phyloP scores from a whole-genome alignment of 2,888 invertebrate species.

The Lithosia quadra region DNA sequence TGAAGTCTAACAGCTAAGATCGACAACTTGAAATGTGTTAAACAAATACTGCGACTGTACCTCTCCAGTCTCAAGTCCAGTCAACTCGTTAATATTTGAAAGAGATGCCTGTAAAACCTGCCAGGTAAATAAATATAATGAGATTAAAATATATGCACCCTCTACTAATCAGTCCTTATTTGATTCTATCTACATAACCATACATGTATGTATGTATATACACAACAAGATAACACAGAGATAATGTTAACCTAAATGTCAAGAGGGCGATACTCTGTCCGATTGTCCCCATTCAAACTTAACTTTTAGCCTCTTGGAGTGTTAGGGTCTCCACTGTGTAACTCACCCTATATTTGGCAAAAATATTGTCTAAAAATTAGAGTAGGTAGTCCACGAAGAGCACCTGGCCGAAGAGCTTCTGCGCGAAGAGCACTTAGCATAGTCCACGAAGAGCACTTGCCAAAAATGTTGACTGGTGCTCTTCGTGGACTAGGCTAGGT shows the following conservation, averaged over 20 bases:
- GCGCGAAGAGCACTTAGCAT: too few species aligned
- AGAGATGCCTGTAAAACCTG: not conserved
- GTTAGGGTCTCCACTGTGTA: not conserved
- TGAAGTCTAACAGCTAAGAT: too few species aligned
- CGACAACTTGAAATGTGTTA: too few species aligned
- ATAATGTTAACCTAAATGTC: constrained; percentile 33
- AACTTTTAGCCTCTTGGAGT: not conserved
- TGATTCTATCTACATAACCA: not conserved
- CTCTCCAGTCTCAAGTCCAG: too few species aligned
- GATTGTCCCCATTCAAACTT: constrained; percentile 7
- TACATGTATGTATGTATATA: not conserved
- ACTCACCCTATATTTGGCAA: not conserved
- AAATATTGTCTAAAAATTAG: too few species aligned
- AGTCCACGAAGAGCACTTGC: too few species aligned
- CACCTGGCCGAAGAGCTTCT: too few species aligned
- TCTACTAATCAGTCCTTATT: not conserved
- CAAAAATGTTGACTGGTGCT: too few species aligned
- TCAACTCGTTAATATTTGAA: not conserved
- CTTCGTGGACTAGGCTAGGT: too few species aligned
- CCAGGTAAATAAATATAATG: not conserved
- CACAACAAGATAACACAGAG: not conserved
- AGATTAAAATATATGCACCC: constrained; percentile 2
- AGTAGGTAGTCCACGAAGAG: too few species aligned
- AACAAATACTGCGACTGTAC: too few species aligned
- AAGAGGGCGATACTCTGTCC: constrained; percentile 31